Evolutionary conservation across 2,888 invertebrate species (phyloP).

Genomic region (Fissipunctia ypsillon): DNA sequence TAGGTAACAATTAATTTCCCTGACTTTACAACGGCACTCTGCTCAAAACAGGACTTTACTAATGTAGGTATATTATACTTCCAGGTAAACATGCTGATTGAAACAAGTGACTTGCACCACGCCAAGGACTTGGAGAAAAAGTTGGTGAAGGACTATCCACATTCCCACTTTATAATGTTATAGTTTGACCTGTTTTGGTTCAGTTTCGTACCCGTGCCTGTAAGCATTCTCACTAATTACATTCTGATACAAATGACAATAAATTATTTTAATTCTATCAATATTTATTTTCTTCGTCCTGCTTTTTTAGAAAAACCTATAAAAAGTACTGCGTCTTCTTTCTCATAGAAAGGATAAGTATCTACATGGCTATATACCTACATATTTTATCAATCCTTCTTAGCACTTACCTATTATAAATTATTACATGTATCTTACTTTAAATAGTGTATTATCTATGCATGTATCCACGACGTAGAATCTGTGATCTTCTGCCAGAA

Average conservation of each 20-base stretch:
- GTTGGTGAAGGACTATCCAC: conserved; percentile 74
- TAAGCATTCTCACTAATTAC: conserved; percentile 13
- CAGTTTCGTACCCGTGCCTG: conserved; percentile 31
- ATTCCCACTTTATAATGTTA: conserved; percentile 70
- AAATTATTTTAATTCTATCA: conserved; percentile 7
- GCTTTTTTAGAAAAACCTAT: neutral
- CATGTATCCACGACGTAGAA: neutral
- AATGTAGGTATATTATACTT: neutral
- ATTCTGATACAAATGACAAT: conserved; percentile 27
- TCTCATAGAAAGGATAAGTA: neutral
- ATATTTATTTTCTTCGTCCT: neutral
- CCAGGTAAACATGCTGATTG: conserved; percentile 76
- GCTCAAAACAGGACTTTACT: neutral
- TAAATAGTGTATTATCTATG: too few species aligned
- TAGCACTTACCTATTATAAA: neutral
- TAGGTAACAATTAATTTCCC: neutral
- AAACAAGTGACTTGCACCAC: conserved; percentile 74
- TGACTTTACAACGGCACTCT: neutral
- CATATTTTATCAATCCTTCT: neutral
- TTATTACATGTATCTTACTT: too few species aligned
- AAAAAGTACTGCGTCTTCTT: neutral
- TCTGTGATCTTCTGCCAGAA: neutral
- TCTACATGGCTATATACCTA: neutral
- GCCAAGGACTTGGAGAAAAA: conserved; percentile 76
- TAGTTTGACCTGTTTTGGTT: conserved; percentile 42